Percentiles rank a stretch among this genome's conserved stretches.
These are phyloP conservation scores for Daboia siamensis DNA, from an alignment of 2,113 vertebrate genomes.

Conservation along the genomic window DNA sequence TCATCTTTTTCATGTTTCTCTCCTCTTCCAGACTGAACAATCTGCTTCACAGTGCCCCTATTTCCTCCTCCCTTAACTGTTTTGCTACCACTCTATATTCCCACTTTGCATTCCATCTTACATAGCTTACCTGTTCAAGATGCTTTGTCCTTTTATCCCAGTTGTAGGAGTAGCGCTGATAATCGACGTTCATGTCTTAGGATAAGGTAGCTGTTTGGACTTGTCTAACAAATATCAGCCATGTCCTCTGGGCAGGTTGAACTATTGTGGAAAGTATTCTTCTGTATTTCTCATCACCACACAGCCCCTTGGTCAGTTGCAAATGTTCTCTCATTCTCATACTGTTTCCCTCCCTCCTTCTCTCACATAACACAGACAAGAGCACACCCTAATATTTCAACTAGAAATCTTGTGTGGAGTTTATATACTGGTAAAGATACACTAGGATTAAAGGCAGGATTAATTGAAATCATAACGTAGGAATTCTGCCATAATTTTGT, in stretches of 20 bases:
- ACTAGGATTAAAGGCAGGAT: neutral
- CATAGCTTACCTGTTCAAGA: slow-evolving; percentile 1
- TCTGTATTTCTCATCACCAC: neutral
- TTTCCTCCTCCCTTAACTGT: neutral
- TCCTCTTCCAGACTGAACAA: neutral
- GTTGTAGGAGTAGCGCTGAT: neutral
- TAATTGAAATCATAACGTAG: neutral
- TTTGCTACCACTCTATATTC: neutral
- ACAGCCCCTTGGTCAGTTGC: neutral
- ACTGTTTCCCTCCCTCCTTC: neutral
- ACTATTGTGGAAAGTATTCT: neutral
- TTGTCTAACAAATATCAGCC: neutral
- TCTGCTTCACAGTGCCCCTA: neutral
- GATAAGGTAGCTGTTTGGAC: neutral
- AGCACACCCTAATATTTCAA: neutral
- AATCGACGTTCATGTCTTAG: neutral
- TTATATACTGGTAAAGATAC: neutral
- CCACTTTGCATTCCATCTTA: neutral
- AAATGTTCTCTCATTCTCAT: neutral
- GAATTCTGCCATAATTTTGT: neutral
- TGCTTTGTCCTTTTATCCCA: neutral
- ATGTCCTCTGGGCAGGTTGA: neutral
- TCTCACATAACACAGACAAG: neutral
- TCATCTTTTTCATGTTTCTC: neutral
- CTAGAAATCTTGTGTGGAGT: neutral